Evolutionary conservation across 1,140 invertebrate species (phyloP), one percentile per base, ranked within the genome.

Genomic region (Orius laevigatus): DNA sequence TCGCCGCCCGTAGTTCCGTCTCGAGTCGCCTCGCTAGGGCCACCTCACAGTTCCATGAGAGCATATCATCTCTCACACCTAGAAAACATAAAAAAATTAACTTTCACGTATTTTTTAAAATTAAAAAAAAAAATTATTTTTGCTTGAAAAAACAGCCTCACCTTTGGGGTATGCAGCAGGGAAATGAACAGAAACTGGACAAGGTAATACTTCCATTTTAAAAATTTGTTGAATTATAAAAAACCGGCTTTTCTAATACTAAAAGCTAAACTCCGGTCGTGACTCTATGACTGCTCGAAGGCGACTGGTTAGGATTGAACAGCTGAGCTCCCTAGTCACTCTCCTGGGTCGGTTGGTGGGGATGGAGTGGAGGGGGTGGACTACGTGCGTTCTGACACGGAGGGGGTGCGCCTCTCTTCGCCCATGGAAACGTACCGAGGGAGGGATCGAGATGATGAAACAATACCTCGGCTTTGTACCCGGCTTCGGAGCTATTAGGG

Each of bases 1-100:
- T 86, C 2, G 83, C 84, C 32, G 76, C 76, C 33, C 81, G 64
- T 46, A 89, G 63, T 59, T 83, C 79, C 41, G 74, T 68, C 65
- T 87, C 83, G 38, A 89, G 66, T 45, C 78, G 67, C 54, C 75
- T 70, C 16, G 81, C 58, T 48, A 69, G 61, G 10, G 66, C 61
- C 35, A 60, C 53, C 36, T 59, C 57, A 39, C 36, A 56, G 45
- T 12, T 54, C 51, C 36, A 51, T 49, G 15, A 45, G 33, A 47
- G 49, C 55, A 33, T 55, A 46, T 16, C 35, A 20, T 39, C 39
- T 42, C 19, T 55, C 51, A 35, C 44, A 35, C 50, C 46, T 45
- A 50, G 31, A 44, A 48, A 56, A 54, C 25, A 51, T 10, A 33
- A 50, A 50, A 15, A 14, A 5, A 3, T 42, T 11, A 42, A 40